Base-by-base conservation (phyloP, 1,140 invertebrate species). In the Neuroterus valhalla region DNA sequence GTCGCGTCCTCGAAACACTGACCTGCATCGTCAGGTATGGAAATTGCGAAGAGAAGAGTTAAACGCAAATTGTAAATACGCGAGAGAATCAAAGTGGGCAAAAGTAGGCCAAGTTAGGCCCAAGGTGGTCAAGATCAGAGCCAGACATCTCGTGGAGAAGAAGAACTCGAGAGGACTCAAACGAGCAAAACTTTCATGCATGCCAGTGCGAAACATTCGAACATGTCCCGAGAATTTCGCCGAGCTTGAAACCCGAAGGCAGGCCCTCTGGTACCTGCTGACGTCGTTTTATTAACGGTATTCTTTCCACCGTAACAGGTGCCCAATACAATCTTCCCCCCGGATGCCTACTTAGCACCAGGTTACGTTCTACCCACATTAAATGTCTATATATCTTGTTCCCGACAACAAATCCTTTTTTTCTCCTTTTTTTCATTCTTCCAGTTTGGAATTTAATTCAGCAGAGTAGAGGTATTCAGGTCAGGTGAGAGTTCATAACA, bases 221-320 rank as follows among this genome's bases (percentile, higher is more conserved):
- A 43, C 38, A 45, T 76, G 66, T 66, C 74, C 48, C 50, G 66
- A 69, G 72, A 68, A 71, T 70, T 68, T 71, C 62, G 69, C 66
- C 74, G 78, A 82, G 79, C 46, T 43, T n/a, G 70, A 78, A 72
- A 48, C 74, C 84, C 66, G 77, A 80, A 83, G 78, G 82, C 79
- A 80, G 82, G 82, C 85, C 87, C 86, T 81, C 78, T 81, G 82
- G 82, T 87, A 88, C 86, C 85, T 86, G 55, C n/a, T n/a, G 46
- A 4, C 17, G 46, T 8, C 81, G 84, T 84, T 84, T 72, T 87
- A 79, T 82, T 87, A 88, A 87, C 87, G 87, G 86, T 86, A 87
- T 82, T 82, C 82, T 72, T 84, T 78, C 78, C 81, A 81, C 76
- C 80, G 82, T 84, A 87, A 84, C 86, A 87, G 87, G 87, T 87